These are phyloP conservation scores for Sus cebifrons DNA, from an alignment of 2,797 vertebrate genomes.

Conservation along the genomic window DNA sequence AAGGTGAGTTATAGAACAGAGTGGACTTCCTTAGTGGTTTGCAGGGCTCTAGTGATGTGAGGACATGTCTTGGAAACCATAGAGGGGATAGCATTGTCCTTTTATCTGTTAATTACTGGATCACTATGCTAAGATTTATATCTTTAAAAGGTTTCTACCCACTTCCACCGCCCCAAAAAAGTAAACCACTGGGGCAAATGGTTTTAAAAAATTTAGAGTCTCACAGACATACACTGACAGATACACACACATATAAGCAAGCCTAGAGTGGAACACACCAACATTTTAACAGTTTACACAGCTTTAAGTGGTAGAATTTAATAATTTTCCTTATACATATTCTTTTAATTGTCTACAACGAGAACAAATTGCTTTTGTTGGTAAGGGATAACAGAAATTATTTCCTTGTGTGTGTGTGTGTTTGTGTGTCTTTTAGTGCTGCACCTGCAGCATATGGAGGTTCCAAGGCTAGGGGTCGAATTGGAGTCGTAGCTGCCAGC, in stretches of 20 bases:
- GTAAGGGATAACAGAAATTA: not conserved
- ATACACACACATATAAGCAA: not conserved
- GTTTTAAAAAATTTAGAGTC: not conserved
- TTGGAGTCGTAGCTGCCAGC: no score
- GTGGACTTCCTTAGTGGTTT: not conserved
- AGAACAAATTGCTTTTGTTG: constrained; percentile 25
- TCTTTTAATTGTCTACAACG: not conserved
- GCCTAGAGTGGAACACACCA: not conserved
- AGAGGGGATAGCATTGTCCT: not conserved
- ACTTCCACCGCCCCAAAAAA: not conserved
- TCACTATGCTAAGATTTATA: not conserved
- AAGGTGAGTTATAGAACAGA: constrained; percentile 45
- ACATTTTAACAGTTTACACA: not conserved
- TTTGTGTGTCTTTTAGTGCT: no score
- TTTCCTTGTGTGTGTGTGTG: no score
- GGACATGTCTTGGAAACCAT: not conserved
- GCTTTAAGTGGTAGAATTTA: not conserved
- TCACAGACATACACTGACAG: not conserved
- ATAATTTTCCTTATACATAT: not conserved
- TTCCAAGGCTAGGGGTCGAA: no score
- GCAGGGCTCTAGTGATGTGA: not conserved
- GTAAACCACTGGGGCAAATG: not conserved
- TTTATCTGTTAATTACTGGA: not conserved
- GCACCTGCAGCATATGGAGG: no score
- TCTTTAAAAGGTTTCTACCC: constrained; percentile 4